Percentiles rank a stretch among this genome's conserved stretches.
These are phyloP conservation scores for Oplegnathus fasciatus DNA, from an alignment of 2,113 vertebrate genomes.

Conservation along the genomic window DNA sequence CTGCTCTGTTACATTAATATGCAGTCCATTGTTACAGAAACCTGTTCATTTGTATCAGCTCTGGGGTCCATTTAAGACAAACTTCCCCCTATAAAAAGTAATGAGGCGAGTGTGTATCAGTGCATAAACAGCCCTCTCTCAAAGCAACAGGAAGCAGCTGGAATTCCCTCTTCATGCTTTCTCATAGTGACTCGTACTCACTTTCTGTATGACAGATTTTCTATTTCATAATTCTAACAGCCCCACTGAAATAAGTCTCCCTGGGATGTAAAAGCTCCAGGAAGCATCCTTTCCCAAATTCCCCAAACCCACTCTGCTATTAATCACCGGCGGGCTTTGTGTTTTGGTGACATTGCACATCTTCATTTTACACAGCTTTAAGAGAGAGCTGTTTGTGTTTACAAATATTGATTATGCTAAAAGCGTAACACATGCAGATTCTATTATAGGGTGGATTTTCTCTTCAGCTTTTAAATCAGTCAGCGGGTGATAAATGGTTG, in stretches of 20 bases:
- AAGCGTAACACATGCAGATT: constrained; percentile 11
- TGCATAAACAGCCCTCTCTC: constrained; percentile 4
- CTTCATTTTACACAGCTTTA: constrained; percentile 24
- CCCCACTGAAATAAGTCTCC: constrained; percentile 31
- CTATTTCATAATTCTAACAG: constrained; percentile 26
- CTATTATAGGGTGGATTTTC: constrained; percentile 2
- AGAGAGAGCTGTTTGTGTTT: constrained; percentile 28
- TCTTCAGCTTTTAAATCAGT: constrained; percentile 30
- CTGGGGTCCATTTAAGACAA: constrained; percentile 33
- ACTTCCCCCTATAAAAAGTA: constrained; percentile 7
- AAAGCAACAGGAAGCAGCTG: constrained; percentile 9
- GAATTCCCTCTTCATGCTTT: not conserved
- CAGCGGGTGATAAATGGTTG: constrained; percentile 23
- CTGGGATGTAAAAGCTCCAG: constrained; percentile 34
- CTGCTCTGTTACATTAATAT: constrained; percentile 32
- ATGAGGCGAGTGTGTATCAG: not conserved
- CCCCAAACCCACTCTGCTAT: constrained; percentile 1
- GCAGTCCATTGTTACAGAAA: constrained; percentile 24
- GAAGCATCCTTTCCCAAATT: constrained; percentile 24
- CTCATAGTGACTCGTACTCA: constrained; percentile 4
- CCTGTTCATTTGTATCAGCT: constrained; percentile 43
- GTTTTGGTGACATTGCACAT: constrained; percentile 16
- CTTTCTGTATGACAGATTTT: constrained; percentile 32
- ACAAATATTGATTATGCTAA: constrained; percentile 31
- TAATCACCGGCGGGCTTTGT: constrained; percentile 11